Conservation (phyloP, 2,797 vertebrate genomes). For the Rhyacichthys aspro region DNA sequence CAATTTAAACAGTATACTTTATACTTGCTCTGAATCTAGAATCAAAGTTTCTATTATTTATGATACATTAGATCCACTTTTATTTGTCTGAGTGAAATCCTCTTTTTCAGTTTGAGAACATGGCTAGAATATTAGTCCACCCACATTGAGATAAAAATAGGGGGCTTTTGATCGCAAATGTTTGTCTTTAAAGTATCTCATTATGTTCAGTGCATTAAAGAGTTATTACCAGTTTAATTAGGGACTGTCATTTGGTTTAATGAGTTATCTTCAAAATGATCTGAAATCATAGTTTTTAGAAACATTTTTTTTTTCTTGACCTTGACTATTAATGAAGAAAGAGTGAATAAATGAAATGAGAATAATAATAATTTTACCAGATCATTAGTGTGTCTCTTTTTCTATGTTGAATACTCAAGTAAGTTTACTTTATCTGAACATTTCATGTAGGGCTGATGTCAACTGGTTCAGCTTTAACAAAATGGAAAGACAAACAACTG, state of each 20-base stretch:
- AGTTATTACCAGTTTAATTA: background rate
- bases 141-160: constrained; percentile 18
- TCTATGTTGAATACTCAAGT: background rate
- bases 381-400: background rate
- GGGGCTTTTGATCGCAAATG: constrained; percentile 9
- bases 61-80: background rate
- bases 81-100: constrained; percentile 1
- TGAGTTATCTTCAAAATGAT: background rate
- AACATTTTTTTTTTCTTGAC: background rate
- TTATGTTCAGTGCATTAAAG: constrained; percentile 1
- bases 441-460: background rate
- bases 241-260: background rate
- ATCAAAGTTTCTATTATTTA: background rate
- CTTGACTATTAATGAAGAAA: background rate
- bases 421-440: background rate
- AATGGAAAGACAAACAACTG: background rate
- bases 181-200: constrained; percentile 3
- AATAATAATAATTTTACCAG: too few species aligned
- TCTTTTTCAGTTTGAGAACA: constrained; percentile 5
- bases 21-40: background rate
- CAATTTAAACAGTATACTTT: background rate
- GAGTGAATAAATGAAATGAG: too few species aligned
- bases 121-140: constrained; percentile 20
- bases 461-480: background rate
- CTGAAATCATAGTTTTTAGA: background rate